Base-by-base conservation (phyloP, 2,113 vertebrate genomes). In the Podocnemis expansa region DNA sequence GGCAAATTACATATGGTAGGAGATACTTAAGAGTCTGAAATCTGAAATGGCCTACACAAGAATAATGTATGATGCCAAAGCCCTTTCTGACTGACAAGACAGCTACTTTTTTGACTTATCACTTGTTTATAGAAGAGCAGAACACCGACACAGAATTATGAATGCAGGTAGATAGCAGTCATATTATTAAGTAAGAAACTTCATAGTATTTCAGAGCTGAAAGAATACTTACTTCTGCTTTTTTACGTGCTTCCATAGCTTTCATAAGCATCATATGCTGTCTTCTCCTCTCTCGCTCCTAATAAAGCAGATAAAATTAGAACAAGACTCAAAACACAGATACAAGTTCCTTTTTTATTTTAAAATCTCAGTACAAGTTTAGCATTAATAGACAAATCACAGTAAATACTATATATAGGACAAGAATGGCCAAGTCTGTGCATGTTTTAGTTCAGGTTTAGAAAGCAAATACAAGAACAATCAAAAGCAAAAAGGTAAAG, bases 241-340 rank as follows among this genome's bases (percentile, higher is more conserved):
- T 99, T 94, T 99, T 99, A 89, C 99, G 98, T 81, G 99, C 98
- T 90, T 99, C 99, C 97, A 99, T 98, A 84, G 99, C 99, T 98
- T 99, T 99, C 98, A 99, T 98, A 85, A 99, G 98, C 98, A 99
- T 99, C 98, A 99, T 98, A 88, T 99, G 99, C 91, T 99, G 99
- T 82, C 98, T 98, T 75, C 99, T 98, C 96, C 99, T 98, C 95
- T 99, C 99, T 92, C 98, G 98, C 91, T 99, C 99, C 99, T 99
- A 97, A 92, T 95, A 97, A 94, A 98, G 91, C 95, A 98, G 84
- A 98, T 89, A 98, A 94, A 95, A 94, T 96, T 97, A 98, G 98
- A 98, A 98, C 89, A 93, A 91, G 95, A 95, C 95, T 97, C 96
- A 96, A 51, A 90, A 54, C 78, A 83, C 34, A 84, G 86, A 84